These are phyloP conservation scores for Drosophila putrida DNA, from an alignment of 2,888 invertebrate genomes.

Conservation along the genomic window DNA sequence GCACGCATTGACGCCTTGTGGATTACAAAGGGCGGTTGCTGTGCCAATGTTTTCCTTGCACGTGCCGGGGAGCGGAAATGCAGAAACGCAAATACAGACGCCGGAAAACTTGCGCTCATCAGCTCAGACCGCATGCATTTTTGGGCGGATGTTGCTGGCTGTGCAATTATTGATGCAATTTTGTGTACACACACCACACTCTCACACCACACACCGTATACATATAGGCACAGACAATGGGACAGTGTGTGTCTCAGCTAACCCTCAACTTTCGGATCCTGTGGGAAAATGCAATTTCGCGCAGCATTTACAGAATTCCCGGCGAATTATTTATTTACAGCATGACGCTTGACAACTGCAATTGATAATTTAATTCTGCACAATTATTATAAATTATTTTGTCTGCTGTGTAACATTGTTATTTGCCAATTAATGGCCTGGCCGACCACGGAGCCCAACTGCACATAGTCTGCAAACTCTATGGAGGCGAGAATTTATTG, in stretches of 20 bases:
- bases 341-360: constrained; percentile 56
- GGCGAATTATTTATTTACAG: constrained; percentile 69
- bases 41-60: constrained; percentile 66
- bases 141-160: constrained; percentile 57
- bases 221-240: background rate
- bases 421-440: constrained; percentile 32
- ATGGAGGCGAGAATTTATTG: constrained; percentile 50
- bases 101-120: constrained; percentile 42
- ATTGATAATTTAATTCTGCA: constrained; percentile 76
- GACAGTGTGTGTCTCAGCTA: constrained; percentile 17
- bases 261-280: constrained; percentile 48
- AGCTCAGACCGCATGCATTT: constrained; percentile 32
- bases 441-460: constrained; percentile 14
- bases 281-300: constrained; percentile 72
- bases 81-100: constrained; percentile 49
- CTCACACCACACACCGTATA: constrained; percentile 4
- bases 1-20: constrained; percentile 42
- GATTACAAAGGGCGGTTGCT: constrained; percentile 16
- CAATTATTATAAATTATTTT: constrained; percentile 75
- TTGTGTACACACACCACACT: constrained; percentile 34
- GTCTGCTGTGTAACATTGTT: constrained; percentile 38
- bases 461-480: constrained; percentile 16
- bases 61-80: constrained; percentile 69
- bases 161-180: constrained; percentile 63
- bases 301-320: constrained; percentile 49